Evolutionary conservation across 64 coral and sea anemone genomes (phyloP).

Genomic region (Cladopsammia gracilis): DNA sequence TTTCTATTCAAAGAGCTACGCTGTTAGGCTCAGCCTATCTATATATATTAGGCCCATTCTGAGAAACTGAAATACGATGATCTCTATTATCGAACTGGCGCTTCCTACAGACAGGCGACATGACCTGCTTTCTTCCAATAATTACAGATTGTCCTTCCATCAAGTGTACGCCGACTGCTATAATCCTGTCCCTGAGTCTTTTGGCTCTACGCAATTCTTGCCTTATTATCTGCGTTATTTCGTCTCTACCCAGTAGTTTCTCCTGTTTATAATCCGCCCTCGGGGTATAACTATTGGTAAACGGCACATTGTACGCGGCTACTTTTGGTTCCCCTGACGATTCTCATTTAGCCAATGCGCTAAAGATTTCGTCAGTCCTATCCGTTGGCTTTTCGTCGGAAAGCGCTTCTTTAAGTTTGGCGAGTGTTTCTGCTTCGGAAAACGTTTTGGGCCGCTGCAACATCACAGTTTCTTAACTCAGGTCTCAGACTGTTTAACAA

Average conservation of each 20-base stretch:
- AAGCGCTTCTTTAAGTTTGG: not conserved
- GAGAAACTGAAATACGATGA: not conserved
- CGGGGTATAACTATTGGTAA: not conserved
- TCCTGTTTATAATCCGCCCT: not conserved
- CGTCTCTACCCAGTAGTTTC: not conserved
- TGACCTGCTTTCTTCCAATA: not conserved
- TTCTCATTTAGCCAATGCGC: not conserved
- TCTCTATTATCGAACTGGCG: not conserved
- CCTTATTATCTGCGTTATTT: not conserved
- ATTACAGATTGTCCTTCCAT: not conserved
- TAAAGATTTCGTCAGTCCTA: not conserved
- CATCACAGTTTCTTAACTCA: not conserved
- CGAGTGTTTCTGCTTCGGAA: too few species aligned
- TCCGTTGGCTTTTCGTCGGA: not conserved
- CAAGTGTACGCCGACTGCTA: not conserved
- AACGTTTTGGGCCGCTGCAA: too few species aligned
- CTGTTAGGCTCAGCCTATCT: too few species aligned
- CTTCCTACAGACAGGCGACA: not conserved
- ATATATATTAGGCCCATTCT: not conserved
- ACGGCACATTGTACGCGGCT: not conserved
- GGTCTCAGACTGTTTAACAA: slow-evolving; percentile 7
- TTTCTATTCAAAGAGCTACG: too few species aligned
- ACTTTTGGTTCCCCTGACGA: not conserved
- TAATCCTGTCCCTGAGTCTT: not conserved
- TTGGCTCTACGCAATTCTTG: not conserved